Evolutionary conservation across 2,797 vertebrate genomes (phyloP).

Genomic region (Alauda arvensis): DNA sequence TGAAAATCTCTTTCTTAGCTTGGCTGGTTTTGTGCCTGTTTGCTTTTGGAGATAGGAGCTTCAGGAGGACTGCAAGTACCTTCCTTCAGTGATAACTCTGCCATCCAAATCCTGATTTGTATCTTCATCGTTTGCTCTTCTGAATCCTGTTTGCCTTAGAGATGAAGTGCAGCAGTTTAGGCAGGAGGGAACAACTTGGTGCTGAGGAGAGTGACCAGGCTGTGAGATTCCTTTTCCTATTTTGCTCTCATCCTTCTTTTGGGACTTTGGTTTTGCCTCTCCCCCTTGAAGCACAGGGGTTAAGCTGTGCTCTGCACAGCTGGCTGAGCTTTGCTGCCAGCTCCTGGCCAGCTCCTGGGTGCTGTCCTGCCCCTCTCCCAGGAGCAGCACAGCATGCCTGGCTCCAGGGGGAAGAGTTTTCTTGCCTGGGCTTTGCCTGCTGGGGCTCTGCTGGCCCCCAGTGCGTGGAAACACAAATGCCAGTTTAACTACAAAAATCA

Average conservation of each 20-base stretch:
- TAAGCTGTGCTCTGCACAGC: rapidly evolving
- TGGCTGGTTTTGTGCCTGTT: neutral
- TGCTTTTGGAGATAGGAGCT: neutral
- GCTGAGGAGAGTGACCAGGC: neutral
- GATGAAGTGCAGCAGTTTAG: neutral
- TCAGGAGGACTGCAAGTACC: neutral
- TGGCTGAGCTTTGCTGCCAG: neutral
- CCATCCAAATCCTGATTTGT: neutral
- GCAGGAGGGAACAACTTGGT: neutral
- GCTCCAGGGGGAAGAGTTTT: neutral
- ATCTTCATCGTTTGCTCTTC: neutral
- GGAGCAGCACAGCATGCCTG: neutral
- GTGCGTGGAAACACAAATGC: neutral
- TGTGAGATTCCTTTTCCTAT: neutral
- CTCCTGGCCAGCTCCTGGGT: neutral
- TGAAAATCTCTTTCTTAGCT: neutral
- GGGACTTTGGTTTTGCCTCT: neutral
- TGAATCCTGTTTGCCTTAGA: neutral
- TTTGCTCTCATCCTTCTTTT: rapidly evolving
- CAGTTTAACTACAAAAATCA: neutral
- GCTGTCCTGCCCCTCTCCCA: neutral
- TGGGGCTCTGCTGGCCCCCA: neutral
- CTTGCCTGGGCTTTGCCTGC: neutral
- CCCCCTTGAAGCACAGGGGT: neutral
- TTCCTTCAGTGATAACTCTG: neutral